Evolutionary conservation across 2,888 invertebrate genomes (phyloP), one percentile per base, ranked within the genome.

Genomic region (Oscheius myriophilus): DNA sequence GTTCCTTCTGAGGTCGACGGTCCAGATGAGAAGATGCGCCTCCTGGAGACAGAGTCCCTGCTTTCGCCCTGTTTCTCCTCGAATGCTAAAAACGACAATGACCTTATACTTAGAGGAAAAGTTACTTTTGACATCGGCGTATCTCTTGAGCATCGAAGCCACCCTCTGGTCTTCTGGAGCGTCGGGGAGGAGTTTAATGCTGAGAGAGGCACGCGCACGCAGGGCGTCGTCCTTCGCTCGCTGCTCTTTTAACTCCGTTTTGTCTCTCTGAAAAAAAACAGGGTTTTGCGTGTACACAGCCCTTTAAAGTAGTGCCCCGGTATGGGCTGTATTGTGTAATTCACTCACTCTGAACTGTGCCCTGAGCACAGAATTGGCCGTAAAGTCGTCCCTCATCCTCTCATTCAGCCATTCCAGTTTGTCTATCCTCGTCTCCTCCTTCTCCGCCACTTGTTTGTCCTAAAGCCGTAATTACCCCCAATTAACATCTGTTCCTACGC

Each of bases 361-460:
- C 67, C 97, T 90, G 26, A 96, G 89, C 52, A 91, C 90, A 83
- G 92, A 92, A 88, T 98, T 98, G 0, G 95, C 92, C 67, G 92
- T 91, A 87, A 95, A 98, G 87, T 93, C 93, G 89, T 98, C 96
- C 82, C 92, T 92, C 93, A 94, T 94, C 0, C 92, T 90, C 57
- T 90, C 90, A 82, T 93, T 92, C 84, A 93, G 92, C 72, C 81
- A 77, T 77, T 92, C 92, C 3, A 96, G 89, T 79, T 90, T 90
- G 12, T 92, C 91, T 0, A 98, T n/a, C 93, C 98, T 95, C 95
- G 96, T 87, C 91, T 93, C 82, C 94, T 96, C 89, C 94, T 96
- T 87, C 95, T 96, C 87, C 23, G 80, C 78, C 61, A 82, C 84
- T 53, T 69, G 66, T 59, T 79, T 77, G 67, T 84, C 84, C 66